Conservation (phyloP, 2,113 vertebrate species). For the Gila orcuttii region DNA sequence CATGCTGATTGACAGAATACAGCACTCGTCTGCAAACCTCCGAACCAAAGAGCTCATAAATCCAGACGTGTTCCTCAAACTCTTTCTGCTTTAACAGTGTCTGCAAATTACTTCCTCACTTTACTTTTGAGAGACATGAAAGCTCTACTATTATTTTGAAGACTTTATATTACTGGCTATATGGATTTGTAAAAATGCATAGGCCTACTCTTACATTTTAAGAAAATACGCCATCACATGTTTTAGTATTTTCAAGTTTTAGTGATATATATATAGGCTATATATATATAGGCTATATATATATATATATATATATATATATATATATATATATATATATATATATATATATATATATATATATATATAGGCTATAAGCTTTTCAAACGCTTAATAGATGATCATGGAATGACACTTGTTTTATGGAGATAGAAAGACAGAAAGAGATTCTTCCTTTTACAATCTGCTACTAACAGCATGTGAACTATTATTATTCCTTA, state of each 20-base stretch:
- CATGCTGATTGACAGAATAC: slow-evolving; percentile 65
- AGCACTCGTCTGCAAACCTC: slow-evolving; percentile 65
- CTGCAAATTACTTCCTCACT: background rate
- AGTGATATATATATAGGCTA: too few relatives aligned
- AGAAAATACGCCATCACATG: background rate
- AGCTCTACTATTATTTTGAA: background rate
- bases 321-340: too few relatives aligned
- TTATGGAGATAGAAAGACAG: background rate
- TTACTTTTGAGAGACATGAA: background rate
- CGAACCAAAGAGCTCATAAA: slow-evolving; percentile 6
- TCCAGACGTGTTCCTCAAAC: background rate
- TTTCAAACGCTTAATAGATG: background rate
- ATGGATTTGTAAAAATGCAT: background rate
- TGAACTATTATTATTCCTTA: background rate
- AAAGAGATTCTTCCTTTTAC: background rate
- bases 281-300: too few relatives aligned
- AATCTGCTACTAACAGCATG: background rate
- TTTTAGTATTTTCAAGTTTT: background rate
- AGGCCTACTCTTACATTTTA: background rate
- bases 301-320: too few relatives aligned
- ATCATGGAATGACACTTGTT: background rate
- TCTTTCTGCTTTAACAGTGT: slow-evolving; percentile 12
- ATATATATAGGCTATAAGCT: background rate
- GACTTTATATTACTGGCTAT: too few relatives aligned
- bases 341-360: too few relatives aligned